Evolutionary conservation across 2,888 invertebrate species (phyloP).

Genomic region (Lottia scabra): DNA sequence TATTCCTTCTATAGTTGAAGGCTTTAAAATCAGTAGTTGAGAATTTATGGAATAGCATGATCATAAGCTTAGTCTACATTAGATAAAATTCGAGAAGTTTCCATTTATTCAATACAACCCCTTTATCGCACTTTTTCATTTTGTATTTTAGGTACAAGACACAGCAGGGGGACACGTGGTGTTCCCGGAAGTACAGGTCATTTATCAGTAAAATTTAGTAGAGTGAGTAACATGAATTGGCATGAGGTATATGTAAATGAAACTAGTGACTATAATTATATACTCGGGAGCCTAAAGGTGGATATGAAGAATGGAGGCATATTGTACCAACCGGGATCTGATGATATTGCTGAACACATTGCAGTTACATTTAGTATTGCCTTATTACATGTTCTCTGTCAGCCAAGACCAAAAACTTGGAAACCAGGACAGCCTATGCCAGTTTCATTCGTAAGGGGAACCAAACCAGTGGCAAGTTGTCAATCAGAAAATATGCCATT

Average conservation of each 20-base stretch:
- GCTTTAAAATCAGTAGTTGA: too few species aligned
- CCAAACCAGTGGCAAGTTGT: constrained; percentile 41
- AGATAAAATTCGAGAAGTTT: too few species aligned
- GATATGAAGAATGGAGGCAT: constrained; percentile 58
- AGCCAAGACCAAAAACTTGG: constrained; percentile 65
- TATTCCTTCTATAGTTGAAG: too few species aligned
- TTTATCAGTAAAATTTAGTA: constrained; percentile 54
- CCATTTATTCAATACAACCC: too few species aligned
- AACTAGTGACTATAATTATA: constrained; percentile 43
- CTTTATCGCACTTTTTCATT: background rate
- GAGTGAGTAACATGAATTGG: constrained; percentile 43
- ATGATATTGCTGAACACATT: constrained; percentile 70
- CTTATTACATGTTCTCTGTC: constrained; percentile 71
- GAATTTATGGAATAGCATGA: too few species aligned
- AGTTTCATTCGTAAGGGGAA: constrained; percentile 25
- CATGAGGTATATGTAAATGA: constrained; percentile 43
- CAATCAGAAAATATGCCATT: constrained; percentile 63
- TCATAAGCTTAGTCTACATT: too few species aligned
- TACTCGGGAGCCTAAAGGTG: constrained; percentile 45
- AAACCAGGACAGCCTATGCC: constrained; percentile 25
- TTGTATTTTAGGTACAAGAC: constrained; percentile 26
- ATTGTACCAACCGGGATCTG: constrained; percentile 40
- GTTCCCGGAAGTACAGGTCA: constrained; percentile 63
- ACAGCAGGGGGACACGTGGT: constrained; percentile 47
- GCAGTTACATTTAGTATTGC: constrained; percentile 70